Evolutionary conservation across 2,113 vertebrate genomes (phyloP), one percentile per base, ranked within the genome.

Genomic region (Corythornis madagascariensis): DNA sequence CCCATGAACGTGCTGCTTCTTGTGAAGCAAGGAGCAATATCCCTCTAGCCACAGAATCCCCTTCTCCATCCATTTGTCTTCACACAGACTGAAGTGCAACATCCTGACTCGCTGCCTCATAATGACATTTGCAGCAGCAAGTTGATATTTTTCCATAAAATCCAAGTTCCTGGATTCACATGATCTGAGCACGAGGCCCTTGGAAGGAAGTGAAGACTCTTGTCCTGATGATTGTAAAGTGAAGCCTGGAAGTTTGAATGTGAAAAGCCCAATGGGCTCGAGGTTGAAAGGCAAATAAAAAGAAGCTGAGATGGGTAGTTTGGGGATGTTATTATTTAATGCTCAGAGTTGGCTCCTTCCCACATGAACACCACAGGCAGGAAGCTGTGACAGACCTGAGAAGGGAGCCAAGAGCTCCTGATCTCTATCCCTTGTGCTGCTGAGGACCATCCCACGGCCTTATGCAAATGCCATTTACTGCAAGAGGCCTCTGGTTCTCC

Each of bases 61-160:
- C 3, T 42, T 80, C 17, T 18, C 69, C 28, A 21, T 29, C 29
- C 16, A 52, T 72, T 86, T 11, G 53, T 2, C 26, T 2, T 42
- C 25, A n/a, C 13, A 60, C 50, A 61, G 71, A 35, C 29, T 4
- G 10, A 56, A 86, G 13, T 7, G 8, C 56, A 35, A 25, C 42
- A 75, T 63, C 55, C 81, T 10, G 70, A 7, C 57, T 72, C 0
- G 1, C 73, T 33, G 18, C 52, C 45, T 86, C 38, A 4, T 93
- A 40, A 90, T 86, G 93, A 93, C 65, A 86, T 91, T 82, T 84
- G 53, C 95, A 96, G 92, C n/a, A 76, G 38, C 38, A 38, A 38
- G 28, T 6, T 56, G 35, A 35, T 88, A 13, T 40, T 87, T 82
- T 89, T 74, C 71, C 86, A 79, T 65, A 60, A 86, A 90, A 72